These are phyloP conservation scores for Leptura quadrifasciata DNA, from an alignment of 2,888 invertebrate genomes.

Conservation along the genomic window DNA sequence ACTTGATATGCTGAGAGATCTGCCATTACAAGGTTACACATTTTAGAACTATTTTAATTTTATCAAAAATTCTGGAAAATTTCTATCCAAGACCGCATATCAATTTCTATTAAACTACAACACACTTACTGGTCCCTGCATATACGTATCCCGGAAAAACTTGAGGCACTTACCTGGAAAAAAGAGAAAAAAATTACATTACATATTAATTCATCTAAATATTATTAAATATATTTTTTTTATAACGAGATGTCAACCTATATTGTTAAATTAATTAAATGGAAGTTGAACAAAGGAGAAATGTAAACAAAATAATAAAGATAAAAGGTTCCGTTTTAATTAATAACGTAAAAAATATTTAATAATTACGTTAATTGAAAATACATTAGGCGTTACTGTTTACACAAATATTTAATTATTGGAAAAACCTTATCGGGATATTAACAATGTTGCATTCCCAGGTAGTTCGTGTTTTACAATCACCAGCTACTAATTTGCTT, in stretches of 20 bases:
- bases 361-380: constrained; percentile 43
- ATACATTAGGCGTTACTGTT: constrained; percentile 44
- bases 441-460: constrained; percentile 18
- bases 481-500: constrained; percentile 26
- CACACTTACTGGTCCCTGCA: not conserved
- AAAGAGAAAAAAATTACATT: not conserved
- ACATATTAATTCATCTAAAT: not conserved
- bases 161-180: not conserved
- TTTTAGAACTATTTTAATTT: not conserved
- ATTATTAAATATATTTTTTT: not conserved
- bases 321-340: constrained; percentile 41
- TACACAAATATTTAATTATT: constrained; percentile 43
- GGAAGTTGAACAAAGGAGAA: constrained; percentile 40
- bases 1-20: no score
- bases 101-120: not conserved
- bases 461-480: constrained; percentile 25
- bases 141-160: no score
- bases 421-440: constrained; percentile 39
- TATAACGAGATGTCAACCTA: constrained; percentile 20
- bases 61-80: not conserved
- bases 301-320: constrained; percentile 46
- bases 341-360: constrained; percentile 38
- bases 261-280: constrained; percentile 41
- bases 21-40: no score
- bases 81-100: no score